Evolutionary conservation across 2,797 vertebrate species (phyloP), one percentile per base, ranked within the genome.

Genomic region (Tragopan temminckii): DNA sequence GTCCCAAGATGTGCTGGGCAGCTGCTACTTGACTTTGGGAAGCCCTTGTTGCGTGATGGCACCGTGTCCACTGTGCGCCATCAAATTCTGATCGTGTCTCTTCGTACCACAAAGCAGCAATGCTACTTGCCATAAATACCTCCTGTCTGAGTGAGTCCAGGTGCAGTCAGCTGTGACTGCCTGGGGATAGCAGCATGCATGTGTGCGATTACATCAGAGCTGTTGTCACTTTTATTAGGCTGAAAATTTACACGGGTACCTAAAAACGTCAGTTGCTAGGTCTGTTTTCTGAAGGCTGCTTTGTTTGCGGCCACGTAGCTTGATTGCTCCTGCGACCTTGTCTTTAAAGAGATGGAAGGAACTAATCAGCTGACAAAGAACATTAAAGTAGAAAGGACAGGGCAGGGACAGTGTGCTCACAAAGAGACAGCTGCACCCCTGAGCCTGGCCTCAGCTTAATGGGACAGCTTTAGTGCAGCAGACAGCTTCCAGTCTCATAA

Each of bases 391-490:
- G 87, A 93, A 93, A 86, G 89, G 88, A 75, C 7, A 1, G 72
- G 59, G 53, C 76, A 80, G 43, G 76, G 57, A 50, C 72, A 75
- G 43, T n/a, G 36, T 67, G 81, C 27, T 90, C 29, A 15, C 1
- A 12, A 74, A 67, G 52, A 69, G 50, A 40, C 25, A 29, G 53
- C 38, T 5, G 1, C 42, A 33, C 25, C 13, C 17, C 3, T 1
- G 57, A 87, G 68, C 53, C 87, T 74, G 83, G 45, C 55, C 77
- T 70, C 48, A n/a, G 72, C 80, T 90, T 95, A 89, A 53, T 80
- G 57, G 85, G 78, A 68, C 55, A 83, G 81, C 90, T 95, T 95
- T 86, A 45, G 52, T 63, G 50, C 76, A 67, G 70, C 93, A 93
- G 92, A 57, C 61, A 77, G 82, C 72, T 86, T 38, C 48, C 87